Evolutionary conservation across 2,797 vertebrate species (phyloP).

Genomic region (Sternotherus odoratus): DNA sequence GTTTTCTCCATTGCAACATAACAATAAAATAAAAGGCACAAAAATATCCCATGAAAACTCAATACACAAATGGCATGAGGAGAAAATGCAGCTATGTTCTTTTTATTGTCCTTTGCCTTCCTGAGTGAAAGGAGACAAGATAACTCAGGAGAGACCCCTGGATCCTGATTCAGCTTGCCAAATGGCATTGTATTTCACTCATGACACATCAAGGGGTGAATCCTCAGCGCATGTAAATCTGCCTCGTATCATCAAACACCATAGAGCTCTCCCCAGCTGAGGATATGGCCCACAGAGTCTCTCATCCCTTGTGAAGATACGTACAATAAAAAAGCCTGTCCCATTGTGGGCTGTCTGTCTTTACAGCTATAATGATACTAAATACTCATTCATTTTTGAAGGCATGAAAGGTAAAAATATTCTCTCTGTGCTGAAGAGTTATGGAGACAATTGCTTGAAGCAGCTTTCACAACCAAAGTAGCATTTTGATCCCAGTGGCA

Average conservation of each 20-base stretch:
- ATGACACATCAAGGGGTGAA: background rate
- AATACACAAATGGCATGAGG: background rate
- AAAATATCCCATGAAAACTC: slow-evolving; percentile 1
- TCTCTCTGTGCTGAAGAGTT: background rate
- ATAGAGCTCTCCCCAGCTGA: background rate
- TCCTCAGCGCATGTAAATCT: background rate
- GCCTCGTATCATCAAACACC: background rate
- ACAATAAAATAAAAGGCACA: background rate
- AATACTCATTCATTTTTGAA: background rate
- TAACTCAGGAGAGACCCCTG: background rate
- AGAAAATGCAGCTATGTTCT: background rate
- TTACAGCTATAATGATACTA: background rate
- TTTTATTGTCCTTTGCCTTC: background rate
- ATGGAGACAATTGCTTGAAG: background rate
- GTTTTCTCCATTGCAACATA: background rate
- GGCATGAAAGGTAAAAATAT: background rate
- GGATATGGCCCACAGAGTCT: background rate
- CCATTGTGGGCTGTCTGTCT: background rate
- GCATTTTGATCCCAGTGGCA: background rate
- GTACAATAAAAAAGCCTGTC: background rate
- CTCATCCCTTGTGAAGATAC: background rate
- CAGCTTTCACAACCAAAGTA: background rate
- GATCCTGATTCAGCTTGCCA: background rate
- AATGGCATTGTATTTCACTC: background rate
- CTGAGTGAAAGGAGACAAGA: background rate